phyloP scores from a whole-genome alignment of 2,797 vertebrate species.

The Ceryle rudis region DNA sequence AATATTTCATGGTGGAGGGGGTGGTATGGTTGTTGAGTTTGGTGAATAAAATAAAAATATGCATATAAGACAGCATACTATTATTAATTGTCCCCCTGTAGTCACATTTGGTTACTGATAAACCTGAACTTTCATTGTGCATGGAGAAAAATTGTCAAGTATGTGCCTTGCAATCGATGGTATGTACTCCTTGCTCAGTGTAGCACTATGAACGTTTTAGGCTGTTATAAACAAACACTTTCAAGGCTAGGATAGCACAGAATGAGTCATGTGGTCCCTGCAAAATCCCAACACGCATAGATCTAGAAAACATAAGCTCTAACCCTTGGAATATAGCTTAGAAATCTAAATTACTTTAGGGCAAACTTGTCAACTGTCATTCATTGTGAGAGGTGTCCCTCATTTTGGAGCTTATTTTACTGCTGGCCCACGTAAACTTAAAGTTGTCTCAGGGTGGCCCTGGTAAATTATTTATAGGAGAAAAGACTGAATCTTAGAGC shows the following conservation, averaged over 20 bases:
- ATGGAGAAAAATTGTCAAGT: background rate
- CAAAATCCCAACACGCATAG: background rate
- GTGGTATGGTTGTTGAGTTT: background rate
- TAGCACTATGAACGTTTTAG: background rate
- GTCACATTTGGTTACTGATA: background rate
- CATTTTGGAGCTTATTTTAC: constrained; percentile 3
- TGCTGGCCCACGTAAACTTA: background rate
- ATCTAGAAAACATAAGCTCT: background rate
- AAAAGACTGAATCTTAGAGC: background rate
- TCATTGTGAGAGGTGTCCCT: background rate
- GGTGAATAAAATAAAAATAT: background rate
- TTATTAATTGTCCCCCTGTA: background rate
- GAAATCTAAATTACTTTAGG: background rate
- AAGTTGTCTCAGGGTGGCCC: background rate
- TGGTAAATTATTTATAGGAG: background rate
- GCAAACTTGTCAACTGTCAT: background rate
- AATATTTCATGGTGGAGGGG: constrained; percentile 25
- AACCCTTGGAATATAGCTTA: background rate
- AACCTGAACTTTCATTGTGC: background rate
- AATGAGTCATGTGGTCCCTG: background rate
- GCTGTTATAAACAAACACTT: background rate
- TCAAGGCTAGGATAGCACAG: background rate
- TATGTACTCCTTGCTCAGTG: background rate
- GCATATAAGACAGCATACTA: background rate
- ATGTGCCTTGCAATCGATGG: background rate